Conservation (phyloP, 2,888 invertebrate genomes). For the Pristionchus japonicus region DNA sequence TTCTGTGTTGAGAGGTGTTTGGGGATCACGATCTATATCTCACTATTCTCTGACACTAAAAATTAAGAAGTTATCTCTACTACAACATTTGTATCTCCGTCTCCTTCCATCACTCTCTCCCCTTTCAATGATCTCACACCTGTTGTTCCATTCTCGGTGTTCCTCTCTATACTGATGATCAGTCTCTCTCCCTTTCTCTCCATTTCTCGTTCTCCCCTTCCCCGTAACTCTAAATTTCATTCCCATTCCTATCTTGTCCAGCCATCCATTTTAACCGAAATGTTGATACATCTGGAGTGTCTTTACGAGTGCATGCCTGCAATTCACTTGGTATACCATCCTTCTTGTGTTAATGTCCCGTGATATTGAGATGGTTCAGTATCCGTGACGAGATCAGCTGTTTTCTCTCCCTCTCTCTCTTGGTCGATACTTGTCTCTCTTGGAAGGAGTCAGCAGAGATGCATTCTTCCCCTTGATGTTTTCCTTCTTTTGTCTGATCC, state of each 20-base stretch:
- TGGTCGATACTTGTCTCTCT: not conserved
- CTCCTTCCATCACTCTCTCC: not conserved
- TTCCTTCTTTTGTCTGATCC: not conserved
- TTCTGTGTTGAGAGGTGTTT: no score
- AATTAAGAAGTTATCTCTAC: not conserved
- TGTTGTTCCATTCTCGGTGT: not conserved
- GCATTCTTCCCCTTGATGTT: not conserved
- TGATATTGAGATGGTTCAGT: not conserved
- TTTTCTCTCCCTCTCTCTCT: not conserved
- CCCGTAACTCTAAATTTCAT: not conserved
- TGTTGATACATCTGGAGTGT: not conserved
- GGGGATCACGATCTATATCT: no score
- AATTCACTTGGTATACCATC: no score
- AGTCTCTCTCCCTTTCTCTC: conserved; percentile 3
- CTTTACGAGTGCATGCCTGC: no score
- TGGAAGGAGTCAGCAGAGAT: not conserved
- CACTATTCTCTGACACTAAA: no score
- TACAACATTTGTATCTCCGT: not conserved
- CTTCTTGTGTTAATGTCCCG: no score
- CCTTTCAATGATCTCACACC: not conserved
- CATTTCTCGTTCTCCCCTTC: not conserved
- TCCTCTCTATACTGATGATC: conserved; percentile 6
- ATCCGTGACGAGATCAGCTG: not conserved
- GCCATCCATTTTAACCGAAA: not conserved
- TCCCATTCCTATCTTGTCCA: not conserved